A percentile compares a stretch with the other conserved stretches of the same genome.
Evolutionary conservation across 2,797 vertebrate genomes (phyloP).

Genomic region (Vespertilio murinus): DNA sequence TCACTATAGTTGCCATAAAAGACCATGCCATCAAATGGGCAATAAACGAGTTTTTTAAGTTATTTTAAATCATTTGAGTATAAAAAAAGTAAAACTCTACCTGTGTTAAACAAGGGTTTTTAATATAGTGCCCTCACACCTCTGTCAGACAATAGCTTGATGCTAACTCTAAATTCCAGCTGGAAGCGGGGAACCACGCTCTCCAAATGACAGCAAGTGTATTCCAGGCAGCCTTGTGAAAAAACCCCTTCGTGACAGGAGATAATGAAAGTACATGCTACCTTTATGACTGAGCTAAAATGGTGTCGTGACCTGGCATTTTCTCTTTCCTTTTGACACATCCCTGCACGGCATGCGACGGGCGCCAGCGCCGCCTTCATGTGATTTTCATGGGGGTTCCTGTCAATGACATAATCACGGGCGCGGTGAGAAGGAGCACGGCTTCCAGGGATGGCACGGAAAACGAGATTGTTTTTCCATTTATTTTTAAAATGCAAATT

Average conservation of each 20-base stretch:
- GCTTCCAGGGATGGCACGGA: constrained; percentile 82
- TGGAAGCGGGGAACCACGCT: not conserved
- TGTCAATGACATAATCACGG: constrained; percentile 50
- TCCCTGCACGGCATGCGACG: constrained; percentile 7
- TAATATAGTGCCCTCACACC: not conserved
- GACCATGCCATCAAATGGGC: not conserved
- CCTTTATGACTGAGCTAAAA: constrained; percentile 78
- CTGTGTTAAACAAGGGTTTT: not conserved
- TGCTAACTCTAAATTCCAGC: not conserved
- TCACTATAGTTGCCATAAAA: not conserved
- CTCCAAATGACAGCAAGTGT: constrained; percentile 67
- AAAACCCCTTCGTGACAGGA: constrained; percentile 55
- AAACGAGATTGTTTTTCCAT: constrained; percentile 83
- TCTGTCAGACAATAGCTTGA: not conserved
- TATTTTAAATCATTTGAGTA: not conserved
- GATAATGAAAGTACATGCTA: constrained; percentile 78
- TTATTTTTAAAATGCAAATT: constrained; percentile 89
- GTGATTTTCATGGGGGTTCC: constrained; percentile 75
- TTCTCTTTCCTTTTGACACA: constrained; percentile 77
- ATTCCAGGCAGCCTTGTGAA: constrained; percentile 61
- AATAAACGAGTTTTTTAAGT: not conserved
- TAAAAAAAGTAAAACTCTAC: not conserved
- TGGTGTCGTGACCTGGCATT: constrained; percentile 77
- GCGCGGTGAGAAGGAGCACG: constrained; percentile 69
- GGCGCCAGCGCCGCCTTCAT: constrained; percentile 47